phyloP scores from a whole-genome alignment of 2,797 vertebrate species.

The Arctocebus calabarensis region DNA sequence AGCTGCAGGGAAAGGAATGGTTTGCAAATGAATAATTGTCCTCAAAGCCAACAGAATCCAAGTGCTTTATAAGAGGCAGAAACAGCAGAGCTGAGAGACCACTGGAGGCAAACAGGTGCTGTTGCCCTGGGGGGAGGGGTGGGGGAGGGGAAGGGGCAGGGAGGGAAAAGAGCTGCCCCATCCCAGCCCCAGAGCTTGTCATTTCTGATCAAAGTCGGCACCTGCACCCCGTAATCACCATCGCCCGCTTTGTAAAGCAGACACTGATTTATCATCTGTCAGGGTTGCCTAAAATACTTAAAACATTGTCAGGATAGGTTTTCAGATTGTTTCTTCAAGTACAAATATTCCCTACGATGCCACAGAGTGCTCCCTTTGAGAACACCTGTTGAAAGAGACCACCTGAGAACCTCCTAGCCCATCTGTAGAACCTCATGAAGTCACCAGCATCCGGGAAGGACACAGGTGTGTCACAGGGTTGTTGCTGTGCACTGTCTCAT shows the following conservation, averaged over 20 bases:
- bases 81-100: conserved; percentile 79
- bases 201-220: conserved; percentile 87
- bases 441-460: conserved; percentile 30
- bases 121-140: conserved; percentile 83
- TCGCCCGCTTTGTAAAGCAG: conserved; percentile 81
- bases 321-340: conserved; percentile 58
- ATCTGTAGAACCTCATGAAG: conserved; percentile 35
- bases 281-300: conserved; percentile 78
- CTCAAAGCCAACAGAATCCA: conserved; percentile 80
- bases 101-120: conserved; percentile 87
- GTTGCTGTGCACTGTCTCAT: neutral
- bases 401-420: conserved; percentile 69
- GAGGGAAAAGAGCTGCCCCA: conserved; percentile 74
- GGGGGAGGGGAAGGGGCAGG: neutral
- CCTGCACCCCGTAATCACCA: conserved; percentile 82
- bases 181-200: conserved; percentile 83
- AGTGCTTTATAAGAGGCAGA: conserved; percentile 79
- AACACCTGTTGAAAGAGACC: conserved; percentile 77
- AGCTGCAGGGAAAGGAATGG: conserved; percentile 40
- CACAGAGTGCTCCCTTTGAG: conserved; percentile 67
- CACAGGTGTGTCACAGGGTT: neutral
- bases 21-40: conserved; percentile 77
- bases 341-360: conserved; percentile 62
- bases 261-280: conserved; percentile 85
- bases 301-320: conserved; percentile 78